These are phyloP conservation scores for Psephotus haematonotus DNA, from an alignment of 2,113 vertebrate species.

Conservation along the genomic window DNA sequence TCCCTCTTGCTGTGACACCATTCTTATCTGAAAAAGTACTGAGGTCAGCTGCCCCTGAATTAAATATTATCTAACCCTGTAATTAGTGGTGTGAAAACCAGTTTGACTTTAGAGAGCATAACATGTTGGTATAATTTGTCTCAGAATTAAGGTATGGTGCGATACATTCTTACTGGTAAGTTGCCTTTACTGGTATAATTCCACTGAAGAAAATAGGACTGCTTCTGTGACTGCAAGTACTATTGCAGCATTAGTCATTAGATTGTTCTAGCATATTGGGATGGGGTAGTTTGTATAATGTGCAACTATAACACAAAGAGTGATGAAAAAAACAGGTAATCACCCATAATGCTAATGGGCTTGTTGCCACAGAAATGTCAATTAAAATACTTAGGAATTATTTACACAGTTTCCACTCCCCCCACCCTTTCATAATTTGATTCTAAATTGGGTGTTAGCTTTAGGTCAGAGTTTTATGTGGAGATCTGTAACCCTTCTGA, in stretches of 20 bases:
- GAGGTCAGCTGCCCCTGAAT: not conserved
- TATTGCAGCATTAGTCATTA: not conserved
- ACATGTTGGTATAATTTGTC: not conserved
- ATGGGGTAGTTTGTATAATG: slow-evolving; percentile 9
- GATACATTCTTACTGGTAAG: not conserved
- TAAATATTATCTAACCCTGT: not conserved
- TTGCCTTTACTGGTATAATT: not conserved
- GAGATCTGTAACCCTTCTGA: not conserved
- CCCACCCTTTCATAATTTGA: not conserved
- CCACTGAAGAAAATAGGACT: not conserved
- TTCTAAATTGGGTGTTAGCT: slow-evolving; percentile 2
- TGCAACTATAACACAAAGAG: slow-evolving; percentile 27
- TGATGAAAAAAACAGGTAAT: slow-evolving; percentile 64
- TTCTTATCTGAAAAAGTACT: not conserved
- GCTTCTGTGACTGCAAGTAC: not conserved
- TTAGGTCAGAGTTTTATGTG: slow-evolving; percentile 17
- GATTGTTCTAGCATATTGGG: not conserved
- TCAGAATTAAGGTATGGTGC: not conserved
- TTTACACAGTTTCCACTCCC: not conserved
- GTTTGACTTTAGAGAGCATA: not conserved
- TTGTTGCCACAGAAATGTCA: slow-evolving; percentile 51
- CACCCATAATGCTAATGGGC: slow-evolving; percentile 30
- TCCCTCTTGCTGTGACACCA: not conserved
- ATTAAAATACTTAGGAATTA: slow-evolving; percentile 64
- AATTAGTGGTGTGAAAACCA: not conserved